Evolutionary conservation across 2,888 invertebrate genomes (phyloP), one percentile per base, ranked within the genome.

Genomic region (Zaprionus obscuricornis): DNA sequence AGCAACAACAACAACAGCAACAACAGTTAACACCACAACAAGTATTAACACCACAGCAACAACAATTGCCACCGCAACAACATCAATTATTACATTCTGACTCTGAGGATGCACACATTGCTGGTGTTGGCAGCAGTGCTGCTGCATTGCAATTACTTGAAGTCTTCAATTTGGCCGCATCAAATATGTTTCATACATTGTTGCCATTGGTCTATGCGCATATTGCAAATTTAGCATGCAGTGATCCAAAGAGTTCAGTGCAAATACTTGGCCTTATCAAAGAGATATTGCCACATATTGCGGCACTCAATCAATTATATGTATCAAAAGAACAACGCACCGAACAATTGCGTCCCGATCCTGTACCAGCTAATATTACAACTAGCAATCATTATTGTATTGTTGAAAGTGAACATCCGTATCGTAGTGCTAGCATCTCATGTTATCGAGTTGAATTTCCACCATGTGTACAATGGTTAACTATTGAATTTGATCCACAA

Each of bases 381-480:
- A 96, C 96, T 1, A 95, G 96, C 58, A 94, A 95, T 85, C 96
- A 96, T 91, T 97, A 96, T 88, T 95, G 97, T 2, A 94, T 96
- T 92, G 94, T 98, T 1, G 98, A 99, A 91, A 98, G 98, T 88
- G 97, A 98, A 29, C 99, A 99, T 92, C 99, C 99, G 0, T 99
- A 99, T 90, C 96, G 96, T 89, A 95, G 96, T 29, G 95, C 97
- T 0, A 93, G 95, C 11, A 95, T 97, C 22, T 94, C 95, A 29
- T 96, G 96, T 87, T 96, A 85, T 56, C 95, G 95, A 89, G 97
- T 98, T 5, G 92, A 94, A 29, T 98, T 99, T 90, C 97, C 98
- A 0, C 92, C 94, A 1, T 93, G 93, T 68, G 96, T 99, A 0
- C 95, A 96, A 69, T 98, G 98, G 96, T 92, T 99, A 87, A 95